Evolutionary conservation across 1,140 invertebrate genomes (phyloP), one percentile per base, ranked within the genome.

Genomic region (Heliconius himera): DNA sequence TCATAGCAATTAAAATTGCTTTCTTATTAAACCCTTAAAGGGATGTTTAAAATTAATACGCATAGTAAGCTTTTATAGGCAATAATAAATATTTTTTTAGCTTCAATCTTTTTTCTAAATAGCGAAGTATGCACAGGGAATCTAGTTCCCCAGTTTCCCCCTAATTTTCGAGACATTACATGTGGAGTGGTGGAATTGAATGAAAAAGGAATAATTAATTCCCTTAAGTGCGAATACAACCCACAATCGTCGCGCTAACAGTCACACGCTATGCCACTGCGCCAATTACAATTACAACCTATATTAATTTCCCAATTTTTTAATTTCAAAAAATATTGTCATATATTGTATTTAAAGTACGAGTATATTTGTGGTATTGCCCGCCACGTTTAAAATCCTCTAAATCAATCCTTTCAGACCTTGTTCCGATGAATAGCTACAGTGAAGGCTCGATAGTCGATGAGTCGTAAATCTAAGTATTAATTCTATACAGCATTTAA

Each of bases 401-500:
- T 56, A 22, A 66, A 29, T 29, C 60, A 66, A 26, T 22, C 60
- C 60, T 66, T 66, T 66, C 22, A 66, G 26, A 66, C 26, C 56
- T 66, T 29, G 60, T 49, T 49, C 26, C 60, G 33, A 4, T 49
- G 66, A 77, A 77, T 77, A 33, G 66, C 26, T 33, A 77, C 29
- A 29, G 60, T 66, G 76, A 72, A 36, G 76, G 56, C 38, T 70
- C 56, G 56, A 74, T 73, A 79, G 77, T 70, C 77, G 38, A 79
- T 73, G 70, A 70, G 22, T 79, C 51, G 41, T 66, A 54, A 74
- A 76, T 73, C 71, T 74, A 56, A 36, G 73, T 77, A 81, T 81
- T 77, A 66, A 77, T 77, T 74, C 80, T 74, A 49, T 76, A 74
- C 36, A 81, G 71, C 75, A 74, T 77, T 81, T 74, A 81, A 81